Evolutionary conservation across 2,888 invertebrate genomes (phyloP).

Genomic region (Serripes groenlandicus): DNA sequence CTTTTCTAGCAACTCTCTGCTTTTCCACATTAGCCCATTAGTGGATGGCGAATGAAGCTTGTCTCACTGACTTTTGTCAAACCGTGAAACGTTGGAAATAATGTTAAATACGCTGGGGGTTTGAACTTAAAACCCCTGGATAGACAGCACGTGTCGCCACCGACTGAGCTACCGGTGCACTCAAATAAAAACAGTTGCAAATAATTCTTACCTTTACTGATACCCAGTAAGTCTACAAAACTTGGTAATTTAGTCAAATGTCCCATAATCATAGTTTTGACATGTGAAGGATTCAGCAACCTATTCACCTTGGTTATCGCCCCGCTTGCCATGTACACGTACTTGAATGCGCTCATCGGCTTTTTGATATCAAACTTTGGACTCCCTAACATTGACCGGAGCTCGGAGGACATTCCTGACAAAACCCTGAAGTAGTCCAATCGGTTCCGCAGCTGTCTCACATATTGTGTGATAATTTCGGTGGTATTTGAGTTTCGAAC

Average conservation of each 20-base stretch:
- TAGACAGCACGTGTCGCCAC: not conserved
- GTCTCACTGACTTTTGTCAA: too few species aligned
- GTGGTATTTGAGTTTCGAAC: not conserved
- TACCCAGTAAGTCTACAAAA: not conserved
- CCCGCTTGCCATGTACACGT: not conserved
- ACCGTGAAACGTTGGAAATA: slow-evolving; percentile 36
- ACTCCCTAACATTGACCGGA: not conserved
- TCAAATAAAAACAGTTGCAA: not conserved
- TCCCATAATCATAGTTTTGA: not conserved
- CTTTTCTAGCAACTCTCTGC: too few species aligned
- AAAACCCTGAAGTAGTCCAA: not conserved
- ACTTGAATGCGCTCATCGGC: not conserved
- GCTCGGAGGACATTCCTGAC: not conserved
- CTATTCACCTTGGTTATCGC: not conserved
- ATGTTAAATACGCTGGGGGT: not conserved
- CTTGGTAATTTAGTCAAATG: not conserved
- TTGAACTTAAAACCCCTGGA: not conserved
- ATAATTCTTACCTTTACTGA: not conserved
- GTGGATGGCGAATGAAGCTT: too few species aligned
- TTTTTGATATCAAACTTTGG: not conserved
- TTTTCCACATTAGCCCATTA: too few species aligned
- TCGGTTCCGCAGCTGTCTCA: not conserved
- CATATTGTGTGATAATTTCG: not conserved
- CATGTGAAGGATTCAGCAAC: not conserved
- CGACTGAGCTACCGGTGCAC: not conserved